phyloP scores from a whole-genome alignment of 1,140 invertebrate genomes.

The Zophobas atratus region DNA sequence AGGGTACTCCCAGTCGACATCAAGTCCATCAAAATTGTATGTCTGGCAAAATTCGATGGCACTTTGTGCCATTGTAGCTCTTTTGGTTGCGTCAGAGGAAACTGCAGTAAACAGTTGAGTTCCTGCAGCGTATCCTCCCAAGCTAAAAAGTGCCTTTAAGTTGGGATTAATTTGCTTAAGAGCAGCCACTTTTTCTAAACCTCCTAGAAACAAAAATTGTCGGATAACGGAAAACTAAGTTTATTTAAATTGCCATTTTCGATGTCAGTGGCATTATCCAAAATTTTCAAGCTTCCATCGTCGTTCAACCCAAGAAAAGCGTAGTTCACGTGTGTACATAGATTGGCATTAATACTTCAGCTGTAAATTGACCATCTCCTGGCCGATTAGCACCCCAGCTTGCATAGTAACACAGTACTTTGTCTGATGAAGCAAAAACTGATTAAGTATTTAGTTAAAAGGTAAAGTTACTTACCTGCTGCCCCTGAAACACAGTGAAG shows the following conservation, averaged over 20 bases:
- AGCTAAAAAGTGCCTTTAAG: slow-evolving; percentile 78
- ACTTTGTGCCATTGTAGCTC: slow-evolving; percentile 63
- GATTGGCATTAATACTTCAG: slow-evolving; percentile 71
- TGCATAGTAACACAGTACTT: slow-evolving; percentile 75
- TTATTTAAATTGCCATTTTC: slow-evolving; percentile 58
- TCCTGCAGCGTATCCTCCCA: slow-evolving; percentile 84
- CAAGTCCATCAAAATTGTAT: slow-evolving; percentile 86
- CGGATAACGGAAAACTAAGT: no score
- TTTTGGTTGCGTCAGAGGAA: slow-evolving; percentile 55
- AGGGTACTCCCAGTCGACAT: slow-evolving; percentile 91
- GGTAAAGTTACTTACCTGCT: not conserved
- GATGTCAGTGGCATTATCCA: slow-evolving; percentile 76
- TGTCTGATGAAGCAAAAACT: slow-evolving; percentile 8
- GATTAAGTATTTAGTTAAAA: not conserved
- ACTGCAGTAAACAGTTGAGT: slow-evolving; percentile 64
- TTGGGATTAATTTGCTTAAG: slow-evolving; percentile 75
- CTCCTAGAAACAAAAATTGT: slow-evolving; percentile 68
- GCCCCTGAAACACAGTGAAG: no score
- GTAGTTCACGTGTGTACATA: slow-evolving; percentile 81
- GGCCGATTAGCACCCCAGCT: slow-evolving; percentile 75
- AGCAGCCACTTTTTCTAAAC: slow-evolving; percentile 69
- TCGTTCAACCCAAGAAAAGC: slow-evolving; percentile 74
- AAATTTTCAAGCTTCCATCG: slow-evolving; percentile 44
- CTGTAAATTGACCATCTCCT: slow-evolving; percentile 71
- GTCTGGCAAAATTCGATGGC: slow-evolving; percentile 75